A percentile compares a stretch with the other conserved stretches of the same genome.
These are phyloP conservation scores for Daktulosphaira vitifoliae DNA, from an alignment of 1,140 invertebrate species.

Conservation along the genomic window DNA sequence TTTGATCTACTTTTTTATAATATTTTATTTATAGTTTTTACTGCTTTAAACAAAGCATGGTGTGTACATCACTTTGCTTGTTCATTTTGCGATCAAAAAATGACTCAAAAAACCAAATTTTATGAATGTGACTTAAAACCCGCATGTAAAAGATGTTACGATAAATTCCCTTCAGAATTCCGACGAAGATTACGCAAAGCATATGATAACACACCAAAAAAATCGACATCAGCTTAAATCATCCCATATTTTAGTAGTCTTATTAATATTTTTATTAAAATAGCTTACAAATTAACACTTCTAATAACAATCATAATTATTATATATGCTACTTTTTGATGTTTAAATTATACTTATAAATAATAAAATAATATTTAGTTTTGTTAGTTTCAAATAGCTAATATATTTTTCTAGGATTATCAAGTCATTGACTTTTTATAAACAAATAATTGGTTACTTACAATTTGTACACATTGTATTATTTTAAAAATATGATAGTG, in stretches of 20 bases:
- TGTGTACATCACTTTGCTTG: slow-evolving; percentile 99
- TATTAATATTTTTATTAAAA: background rate
- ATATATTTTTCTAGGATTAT: too few relatives aligned
- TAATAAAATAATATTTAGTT: too few relatives aligned
- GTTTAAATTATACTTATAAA: too few relatives aligned
- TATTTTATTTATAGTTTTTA: slow-evolving; percentile 72
- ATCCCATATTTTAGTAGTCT: background rate
- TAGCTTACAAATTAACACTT: too few relatives aligned
- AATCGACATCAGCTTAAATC: slow-evolving; percentile 27
- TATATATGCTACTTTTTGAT: too few relatives aligned
- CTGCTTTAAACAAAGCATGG: slow-evolving; percentile 98
- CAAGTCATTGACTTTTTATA: too few relatives aligned
- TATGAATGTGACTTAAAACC: slow-evolving; percentile 98
- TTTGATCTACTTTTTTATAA: background rate
- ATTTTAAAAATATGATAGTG: too few relatives aligned
- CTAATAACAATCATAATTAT: too few relatives aligned
- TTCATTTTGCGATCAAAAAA: slow-evolving; percentile 91
- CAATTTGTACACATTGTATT: too few relatives aligned
- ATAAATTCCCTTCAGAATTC: slow-evolving; percentile 90
- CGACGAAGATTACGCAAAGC: slow-evolving; percentile 74
- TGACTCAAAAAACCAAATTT: slow-evolving; percentile 98
- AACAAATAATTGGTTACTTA: too few relatives aligned
- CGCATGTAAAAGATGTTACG: slow-evolving; percentile 97
- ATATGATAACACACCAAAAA: slow-evolving; percentile 50
- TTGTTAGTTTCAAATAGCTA: too few relatives aligned